These are phyloP conservation scores for Rhinella marina DNA, from an alignment of 2,797 vertebrate species.

Conservation along the genomic window DNA sequence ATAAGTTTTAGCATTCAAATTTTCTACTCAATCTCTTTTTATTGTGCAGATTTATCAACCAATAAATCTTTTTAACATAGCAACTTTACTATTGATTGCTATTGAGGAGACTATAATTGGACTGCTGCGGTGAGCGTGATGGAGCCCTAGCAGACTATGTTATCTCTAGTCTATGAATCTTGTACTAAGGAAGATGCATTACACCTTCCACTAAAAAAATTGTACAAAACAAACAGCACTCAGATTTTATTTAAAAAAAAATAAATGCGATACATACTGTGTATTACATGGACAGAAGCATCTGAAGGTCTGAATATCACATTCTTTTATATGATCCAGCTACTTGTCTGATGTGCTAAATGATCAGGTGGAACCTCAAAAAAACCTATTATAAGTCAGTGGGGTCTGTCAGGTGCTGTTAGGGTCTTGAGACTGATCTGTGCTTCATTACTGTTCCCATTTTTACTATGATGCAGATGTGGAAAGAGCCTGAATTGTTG, in stretches of 20 bases:
- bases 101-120: slow-evolving; percentile 13
- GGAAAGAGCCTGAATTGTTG: too few species aligned
- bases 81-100: slow-evolving; percentile 10
- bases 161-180: slow-evolving; percentile 4
- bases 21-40: neutral
- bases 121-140: neutral
- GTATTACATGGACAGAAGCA: neutral
- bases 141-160: neutral
- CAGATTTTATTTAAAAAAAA: neutral
- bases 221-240: neutral
- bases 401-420: too few species aligned
- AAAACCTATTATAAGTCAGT: too few species aligned
- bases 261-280: neutral
- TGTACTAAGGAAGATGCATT: neutral
- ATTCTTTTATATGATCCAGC: neutral
- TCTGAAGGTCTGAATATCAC: neutral
- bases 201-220: neutral
- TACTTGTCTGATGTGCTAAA: too few species aligned
- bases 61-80: neutral
- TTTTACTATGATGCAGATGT: too few species aligned
- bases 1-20: neutral
- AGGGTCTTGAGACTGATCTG: too few species aligned
- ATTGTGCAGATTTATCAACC: slow-evolving; percentile 13
- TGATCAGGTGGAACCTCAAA: too few species aligned
- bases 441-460: too few species aligned